phyloP scores from a whole-genome alignment of 2,797 vertebrate species.

The Sandelia bainsii region DNA sequence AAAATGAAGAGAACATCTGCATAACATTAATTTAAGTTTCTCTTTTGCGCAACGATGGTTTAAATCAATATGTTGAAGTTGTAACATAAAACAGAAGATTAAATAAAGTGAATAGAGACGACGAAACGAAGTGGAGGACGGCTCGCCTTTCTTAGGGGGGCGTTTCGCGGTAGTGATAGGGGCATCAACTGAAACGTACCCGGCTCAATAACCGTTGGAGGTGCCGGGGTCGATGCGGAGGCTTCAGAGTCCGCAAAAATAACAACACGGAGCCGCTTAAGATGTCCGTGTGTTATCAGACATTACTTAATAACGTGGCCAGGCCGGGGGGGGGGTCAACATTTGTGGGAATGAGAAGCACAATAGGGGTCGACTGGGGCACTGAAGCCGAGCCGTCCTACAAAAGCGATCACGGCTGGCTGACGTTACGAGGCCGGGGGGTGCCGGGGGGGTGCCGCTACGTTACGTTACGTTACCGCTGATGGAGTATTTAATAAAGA shows the following conservation, averaged over 20 bases:
- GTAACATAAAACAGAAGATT: background rate
- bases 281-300: background rate
- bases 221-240: constrained; percentile 19
- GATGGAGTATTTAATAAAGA: constrained; percentile 43
- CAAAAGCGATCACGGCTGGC: constrained; percentile 58
- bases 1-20: constrained; percentile 1
- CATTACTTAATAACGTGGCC: background rate
- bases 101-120: constrained; percentile 35
- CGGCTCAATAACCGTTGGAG: constrained; percentile 19
- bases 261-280: constrained; percentile 15
- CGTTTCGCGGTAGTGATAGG: constrained; percentile 56
- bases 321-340: constrained; percentile 27
- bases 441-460: constrained; percentile 37
- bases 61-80: background rate
- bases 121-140: constrained; percentile 15
- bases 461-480: constrained; percentile 26
- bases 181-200: constrained; percentile 42
- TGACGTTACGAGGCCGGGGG: constrained; percentile 55
- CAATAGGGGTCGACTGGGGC: constrained; percentile 56
- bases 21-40: background rate
- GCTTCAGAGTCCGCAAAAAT: constrained; percentile 2
- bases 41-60: background rate
- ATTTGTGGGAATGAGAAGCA: constrained; percentile 34
- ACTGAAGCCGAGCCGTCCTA: constrained; percentile 38
- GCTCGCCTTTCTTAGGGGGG: constrained; percentile 50